Base-by-base conservation (phyloP, 2,888 invertebrate genomes). In the Petrolisthes cinctipes region DNA sequence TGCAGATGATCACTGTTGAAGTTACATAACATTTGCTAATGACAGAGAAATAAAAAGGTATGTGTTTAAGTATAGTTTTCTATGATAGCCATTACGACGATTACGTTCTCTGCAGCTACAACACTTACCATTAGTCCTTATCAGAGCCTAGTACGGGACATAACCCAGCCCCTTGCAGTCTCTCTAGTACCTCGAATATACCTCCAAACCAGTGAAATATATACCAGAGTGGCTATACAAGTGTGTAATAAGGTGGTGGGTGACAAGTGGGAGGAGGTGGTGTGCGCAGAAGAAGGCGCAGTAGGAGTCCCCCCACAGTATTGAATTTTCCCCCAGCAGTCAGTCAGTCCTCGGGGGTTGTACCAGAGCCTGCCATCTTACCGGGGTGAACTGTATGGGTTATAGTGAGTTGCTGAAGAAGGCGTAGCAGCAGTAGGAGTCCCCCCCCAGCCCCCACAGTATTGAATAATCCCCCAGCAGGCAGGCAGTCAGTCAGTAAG, bases 251-350 rank as follows among this genome's bases (percentile, higher is more conserved):
- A n/a, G 57, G 14, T 11, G 23, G 79, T 66, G 85, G 68, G 79
- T 57, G 82, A 68, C 82, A 37, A 37, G 71, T 56, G 73, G 20
- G 20, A 51, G 54, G 17, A 37, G 56, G 57, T 9, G 56, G 11
- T 7, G 71, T 82, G 86, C 75, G 86, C 81, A 81, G 82, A 57
- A 56, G 82, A 20, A 82, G 82, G 86, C 86, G 86, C 86, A 86
- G 57, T 82, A n/a, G 53, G 1, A n/a, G 80, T 57, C 17, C 85
- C 37, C 73, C 68, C 81, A 81, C 81, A 81, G 82, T 86, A 86
- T 86, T 73, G 86, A 86, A 86, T 86, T 86, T 86, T 86, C 82
- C 71, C 71, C 71, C 71, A 71, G 37, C 37, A 37, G 17, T 71
- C 71, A 71, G 71, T 71, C 17, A 14, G 71, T 9, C 37, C 37